A percentile compares a stretch with the other conserved stretches of the same genome.
These are phyloP conservation scores for Cyanoderma ruficeps DNA, from an alignment of 2,113 vertebrate genomes.

Conservation along the genomic window DNA sequence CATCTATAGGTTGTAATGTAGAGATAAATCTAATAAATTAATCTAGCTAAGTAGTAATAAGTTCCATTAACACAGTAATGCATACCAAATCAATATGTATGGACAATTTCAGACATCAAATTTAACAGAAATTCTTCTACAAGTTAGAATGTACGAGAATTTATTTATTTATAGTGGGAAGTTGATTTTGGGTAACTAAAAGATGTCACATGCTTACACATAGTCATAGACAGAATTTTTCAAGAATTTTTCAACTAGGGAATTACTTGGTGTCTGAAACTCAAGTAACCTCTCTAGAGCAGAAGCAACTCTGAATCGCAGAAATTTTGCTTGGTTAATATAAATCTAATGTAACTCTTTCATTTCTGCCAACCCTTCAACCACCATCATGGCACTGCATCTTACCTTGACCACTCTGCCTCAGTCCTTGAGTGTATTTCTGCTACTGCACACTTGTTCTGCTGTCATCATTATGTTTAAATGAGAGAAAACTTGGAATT, in stretches of 20 bases:
- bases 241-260: background rate
- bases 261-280: background rate
- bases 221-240: background rate
- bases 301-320: background rate
- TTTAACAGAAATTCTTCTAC: background rate
- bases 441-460: background rate
- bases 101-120: background rate
- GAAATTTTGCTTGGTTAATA: background rate
- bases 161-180: background rate
- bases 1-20: background rate
- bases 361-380: background rate
- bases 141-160: background rate
- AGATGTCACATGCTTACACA: background rate
- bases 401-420: background rate
- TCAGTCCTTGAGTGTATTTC: background rate
- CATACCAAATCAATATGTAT: background rate
- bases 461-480: background rate
- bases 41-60: conserved; percentile 35
- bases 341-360: background rate
- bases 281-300: background rate
- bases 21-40: conserved; percentile 55
- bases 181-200: background rate
- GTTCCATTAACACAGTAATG: conserved; percentile 24
- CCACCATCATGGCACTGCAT: background rate
- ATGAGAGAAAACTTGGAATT: background rate